Base-by-base conservation (phyloP, 2,113 vertebrate species). In the Cryptoleucopteryx plumbea region DNA sequence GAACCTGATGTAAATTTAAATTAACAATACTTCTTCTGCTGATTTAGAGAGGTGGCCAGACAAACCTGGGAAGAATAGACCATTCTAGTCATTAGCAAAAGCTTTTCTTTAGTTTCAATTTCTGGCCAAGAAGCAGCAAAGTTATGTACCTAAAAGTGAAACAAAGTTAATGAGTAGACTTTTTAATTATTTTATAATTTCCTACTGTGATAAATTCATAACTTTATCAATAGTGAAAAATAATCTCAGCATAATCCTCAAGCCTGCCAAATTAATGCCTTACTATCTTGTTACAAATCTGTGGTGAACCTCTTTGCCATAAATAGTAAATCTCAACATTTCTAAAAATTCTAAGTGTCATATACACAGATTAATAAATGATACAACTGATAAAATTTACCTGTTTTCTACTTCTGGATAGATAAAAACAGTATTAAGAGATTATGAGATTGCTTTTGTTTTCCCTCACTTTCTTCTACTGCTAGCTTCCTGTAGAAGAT, bases 401-500 rank as follows among this genome's bases (percentile, higher is more conserved):
- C 36, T 63, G 0, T 67, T 73, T 47, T 72, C 12, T 94, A 3
- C 74, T 79, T 89, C 58, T 88, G 34, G 31, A 10, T 67, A 70
- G 73, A 79, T 86, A 75, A 88, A 81, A 82, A 0, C 48, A 63
- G 3, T 77, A 29, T 78, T 82, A 85, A 87, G 42, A 65, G 18
- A 50, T 94, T 36, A 50, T 74, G 72, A 81, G 80, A 62, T 88
- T 80, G 63, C 75, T 86, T 96, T 86, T 95, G 65, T 87, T 94
- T 90, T 88, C 74, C 86, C 88, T 96, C 62, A 29, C 79, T 92
- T 77, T 87, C 68, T 93, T 77, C 61, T 94, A 71, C 93, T 73
- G n/a, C 50, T 79, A 48, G 71, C 75, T 94, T 73, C 75, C 82
- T 90, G 68, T 88, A 94, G 94, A 94, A 94, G 95, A 84, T 89